Evolutionary conservation across 2,888 invertebrate species (phyloP).

Genomic region (Zygothrica quintamaculata): DNA sequence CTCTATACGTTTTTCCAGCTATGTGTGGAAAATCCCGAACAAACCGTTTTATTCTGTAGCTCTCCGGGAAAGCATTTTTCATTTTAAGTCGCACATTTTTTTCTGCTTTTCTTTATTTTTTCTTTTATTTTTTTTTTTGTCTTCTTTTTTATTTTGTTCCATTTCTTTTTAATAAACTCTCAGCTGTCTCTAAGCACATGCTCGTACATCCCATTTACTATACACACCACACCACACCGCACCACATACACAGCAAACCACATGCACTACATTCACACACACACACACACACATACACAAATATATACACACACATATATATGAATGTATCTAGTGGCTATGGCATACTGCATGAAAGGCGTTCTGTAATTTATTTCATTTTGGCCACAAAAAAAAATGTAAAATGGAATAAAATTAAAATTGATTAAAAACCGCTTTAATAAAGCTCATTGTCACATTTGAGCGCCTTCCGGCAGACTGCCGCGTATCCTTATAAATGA

Average conservation of each 20-base stretch:
- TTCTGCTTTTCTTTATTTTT: too few species aligned
- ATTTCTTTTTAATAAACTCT: slow-evolving; percentile 73
- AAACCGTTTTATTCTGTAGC: slow-evolving; percentile 25
- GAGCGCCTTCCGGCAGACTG: slow-evolving; percentile 17
- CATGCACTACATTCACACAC: slow-evolving; percentile 8
- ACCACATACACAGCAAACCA: background rate
- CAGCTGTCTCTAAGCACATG: slow-evolving; percentile 59
- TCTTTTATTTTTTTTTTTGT: slow-evolving; percentile 26
- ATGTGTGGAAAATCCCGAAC: slow-evolving; percentile 14
- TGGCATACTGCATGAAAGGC: slow-evolving; percentile 39
- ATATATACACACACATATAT: slow-evolving; percentile 7
- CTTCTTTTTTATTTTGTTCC: slow-evolving; percentile 19
- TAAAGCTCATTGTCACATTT: slow-evolving; percentile 63
- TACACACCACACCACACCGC: slow-evolving; percentile 9
- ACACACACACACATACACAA: slow-evolving; percentile 6
- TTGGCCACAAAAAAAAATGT: slow-evolving; percentile 25
- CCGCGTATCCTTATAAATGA: slow-evolving; percentile 42
- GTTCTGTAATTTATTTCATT: slow-evolving; percentile 64
- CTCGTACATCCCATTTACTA: slow-evolving; percentile 54
- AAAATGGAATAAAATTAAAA: slow-evolving; percentile 42
- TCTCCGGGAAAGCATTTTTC: slow-evolving; percentile 67
- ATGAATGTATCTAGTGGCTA: slow-evolving; percentile 21
- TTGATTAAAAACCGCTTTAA: slow-evolving; percentile 76
- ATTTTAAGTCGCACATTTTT: slow-evolving; percentile 59
- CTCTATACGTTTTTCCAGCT: background rate